Conservation (phyloP, 2,797 vertebrate species). For the Syngnathus acus region DNA sequence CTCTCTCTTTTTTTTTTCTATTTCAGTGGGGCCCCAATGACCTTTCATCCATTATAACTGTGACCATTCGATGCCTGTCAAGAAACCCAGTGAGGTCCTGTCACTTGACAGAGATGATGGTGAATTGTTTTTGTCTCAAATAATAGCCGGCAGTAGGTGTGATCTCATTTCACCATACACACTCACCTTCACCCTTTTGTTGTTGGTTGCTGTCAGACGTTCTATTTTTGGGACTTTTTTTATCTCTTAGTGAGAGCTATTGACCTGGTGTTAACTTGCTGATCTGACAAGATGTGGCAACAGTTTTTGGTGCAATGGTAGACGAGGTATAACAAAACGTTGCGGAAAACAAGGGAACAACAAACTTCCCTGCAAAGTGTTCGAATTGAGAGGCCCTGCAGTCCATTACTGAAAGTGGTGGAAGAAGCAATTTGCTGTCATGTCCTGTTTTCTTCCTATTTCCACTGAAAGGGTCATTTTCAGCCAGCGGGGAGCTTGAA, state of each 20-base stretch:
- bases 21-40: neutral
- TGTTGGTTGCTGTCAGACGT: conserved; percentile 17
- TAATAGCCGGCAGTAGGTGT: neutral
- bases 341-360: neutral
- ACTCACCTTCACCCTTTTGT: conserved; percentile 19
- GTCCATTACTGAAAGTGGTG: conserved; percentile 9
- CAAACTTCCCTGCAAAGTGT: neutral
- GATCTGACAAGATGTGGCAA: conserved; percentile 15
- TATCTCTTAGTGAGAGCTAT: conserved; percentile 35
- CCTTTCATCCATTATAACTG: neutral
- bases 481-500: conserved; percentile 27
- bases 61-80: neutral
- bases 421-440: conserved; percentile 42
- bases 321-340: neutral
- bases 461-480: conserved; percentile 50
- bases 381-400: neutral
- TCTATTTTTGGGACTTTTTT: conserved; percentile 13
- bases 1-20: neutral
- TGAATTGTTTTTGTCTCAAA: neutral
- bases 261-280: conserved; percentile 48
- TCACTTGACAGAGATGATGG: conserved; percentile 6
- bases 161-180: conserved; percentile 1
- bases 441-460: conserved; percentile 48
- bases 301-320: neutral
- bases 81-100: neutral